Conservation (phyloP, 2,888 invertebrate species). For the Phymatocera aterrima region DNA sequence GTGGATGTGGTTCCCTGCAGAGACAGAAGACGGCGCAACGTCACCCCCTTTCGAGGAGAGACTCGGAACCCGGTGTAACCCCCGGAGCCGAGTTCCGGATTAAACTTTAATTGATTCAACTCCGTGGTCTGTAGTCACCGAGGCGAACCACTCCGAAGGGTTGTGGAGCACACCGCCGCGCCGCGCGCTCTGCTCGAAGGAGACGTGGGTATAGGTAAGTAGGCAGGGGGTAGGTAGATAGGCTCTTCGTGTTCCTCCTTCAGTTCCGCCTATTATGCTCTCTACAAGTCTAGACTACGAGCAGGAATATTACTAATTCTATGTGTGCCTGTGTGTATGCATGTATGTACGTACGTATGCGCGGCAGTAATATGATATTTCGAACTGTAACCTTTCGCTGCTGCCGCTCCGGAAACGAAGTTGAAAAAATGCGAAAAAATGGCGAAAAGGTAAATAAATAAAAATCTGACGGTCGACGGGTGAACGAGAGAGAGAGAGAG, state of each 20-base stretch:
- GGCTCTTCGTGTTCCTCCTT: conserved; percentile 45
- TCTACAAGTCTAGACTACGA: conserved; percentile 32
- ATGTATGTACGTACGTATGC: neutral
- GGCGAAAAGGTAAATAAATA: conserved; percentile 15
- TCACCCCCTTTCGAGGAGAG: conserved; percentile 48
- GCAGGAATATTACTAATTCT: conserved; percentile 25
- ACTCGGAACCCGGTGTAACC: conserved; percentile 30
- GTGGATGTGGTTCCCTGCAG: conserved; percentile 49
- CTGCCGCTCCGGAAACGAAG: too few relatives aligned
- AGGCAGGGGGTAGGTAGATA: conserved; percentile 45
- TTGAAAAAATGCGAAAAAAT: too few relatives aligned
- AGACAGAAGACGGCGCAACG: conserved; percentile 37
- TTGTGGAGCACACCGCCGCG: conserved; percentile 4
- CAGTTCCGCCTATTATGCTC: conserved; percentile 36
- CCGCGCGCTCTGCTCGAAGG: conserved; percentile 12
- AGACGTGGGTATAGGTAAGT: conserved; percentile 15
- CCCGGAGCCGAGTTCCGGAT: conserved; percentile 76
- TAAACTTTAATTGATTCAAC: conserved; percentile 80
- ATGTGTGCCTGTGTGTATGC: neutral
- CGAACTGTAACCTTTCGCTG: neutral
- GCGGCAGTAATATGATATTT: neutral
- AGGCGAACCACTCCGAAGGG: conserved; percentile 58
- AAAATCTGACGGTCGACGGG: too few relatives aligned
- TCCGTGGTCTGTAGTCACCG: conserved; percentile 70
- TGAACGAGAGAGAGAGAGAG: neutral